Evolutionary conservation across 2,797 vertebrate species (phyloP).

Genomic region (Poeciliopsis infans): DNA sequence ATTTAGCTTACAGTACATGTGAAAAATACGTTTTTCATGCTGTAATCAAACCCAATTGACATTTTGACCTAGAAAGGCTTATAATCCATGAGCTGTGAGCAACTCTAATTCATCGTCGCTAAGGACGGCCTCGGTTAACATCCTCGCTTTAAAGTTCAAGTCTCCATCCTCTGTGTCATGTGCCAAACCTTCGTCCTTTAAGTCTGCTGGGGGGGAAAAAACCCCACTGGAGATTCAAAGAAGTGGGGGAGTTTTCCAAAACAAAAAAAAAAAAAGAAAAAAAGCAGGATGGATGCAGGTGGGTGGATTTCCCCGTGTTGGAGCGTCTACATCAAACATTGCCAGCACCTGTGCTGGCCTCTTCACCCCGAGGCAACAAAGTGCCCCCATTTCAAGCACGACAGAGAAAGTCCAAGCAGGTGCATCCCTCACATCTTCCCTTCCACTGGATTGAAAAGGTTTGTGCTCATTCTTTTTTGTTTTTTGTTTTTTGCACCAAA

Average conservation of each 20-base stretch:
- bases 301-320: slow-evolving; percentile 56
- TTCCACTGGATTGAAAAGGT: slow-evolving; percentile 42
- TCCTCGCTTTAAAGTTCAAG: slow-evolving; percentile 18
- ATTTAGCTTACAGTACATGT: background rate
- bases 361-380: slow-evolving; percentile 53
- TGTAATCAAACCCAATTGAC: background rate
- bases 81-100: background rate
- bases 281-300: slow-evolving; percentile 42
- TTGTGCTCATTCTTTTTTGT: background rate
- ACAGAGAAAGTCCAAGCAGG: slow-evolving; percentile 48
- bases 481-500: background rate
- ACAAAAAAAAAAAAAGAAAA: background rate
- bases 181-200: slow-evolving; percentile 23
- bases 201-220: slow-evolving; percentile 1
- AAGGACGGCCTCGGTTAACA: slow-evolving; percentile 5
- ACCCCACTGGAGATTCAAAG: slow-evolving; percentile 11
- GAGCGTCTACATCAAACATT: slow-evolving; percentile 58
- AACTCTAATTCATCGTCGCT: background rate
- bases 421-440: slow-evolving; percentile 45
- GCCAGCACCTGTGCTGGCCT: slow-evolving; percentile 50
- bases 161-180: slow-evolving; percentile 6
- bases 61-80: background rate
- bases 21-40: background rate
- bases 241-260: slow-evolving; percentile 36
- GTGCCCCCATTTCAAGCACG: slow-evolving; percentile 36